Percentiles rank a stretch among this genome's conserved stretches.
Conservation (phyloP, 2,113 vertebrate species). For the Percopsis transmontana region DNA sequence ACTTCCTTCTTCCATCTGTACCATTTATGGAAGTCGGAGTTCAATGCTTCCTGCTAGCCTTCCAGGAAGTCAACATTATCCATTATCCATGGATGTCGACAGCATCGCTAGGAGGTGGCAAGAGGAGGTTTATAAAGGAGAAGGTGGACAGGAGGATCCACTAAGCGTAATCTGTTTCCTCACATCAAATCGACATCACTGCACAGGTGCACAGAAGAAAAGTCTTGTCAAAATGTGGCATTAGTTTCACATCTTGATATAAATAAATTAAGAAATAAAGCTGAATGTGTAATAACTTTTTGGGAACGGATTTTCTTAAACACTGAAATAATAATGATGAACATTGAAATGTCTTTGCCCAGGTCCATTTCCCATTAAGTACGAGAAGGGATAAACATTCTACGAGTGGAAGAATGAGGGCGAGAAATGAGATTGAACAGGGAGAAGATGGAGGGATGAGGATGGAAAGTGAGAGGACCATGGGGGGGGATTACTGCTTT, state of each 20-base stretch:
- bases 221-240: background rate
- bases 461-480: background rate
- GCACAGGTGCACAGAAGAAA: too few species aligned
- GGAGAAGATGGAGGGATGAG: background rate
- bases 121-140: background rate
- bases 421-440: background rate
- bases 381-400: background rate
- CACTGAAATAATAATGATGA: too few species aligned
- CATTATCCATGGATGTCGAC: too few species aligned
- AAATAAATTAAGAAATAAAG: background rate
- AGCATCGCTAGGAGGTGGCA: background rate
- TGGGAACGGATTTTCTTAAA: background rate
- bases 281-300: background rate
- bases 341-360: background rate
- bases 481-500: background rate
- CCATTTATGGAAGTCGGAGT: background rate
- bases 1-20: background rate
- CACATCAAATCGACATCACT: too few species aligned
- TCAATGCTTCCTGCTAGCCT: too few species aligned
- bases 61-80: too few species aligned
- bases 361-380: background rate
- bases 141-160: background rate
- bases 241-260: conserved; percentile 22
- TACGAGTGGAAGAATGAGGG: background rate
- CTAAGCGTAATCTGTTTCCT: conserved; percentile 32